A percentile compares a stretch with the other conserved stretches of the same genome.
These are phyloP conservation scores for Lepidurus arcticus DNA, from an alignment of 1,140 invertebrate genomes.

Conservation along the genomic window DNA sequence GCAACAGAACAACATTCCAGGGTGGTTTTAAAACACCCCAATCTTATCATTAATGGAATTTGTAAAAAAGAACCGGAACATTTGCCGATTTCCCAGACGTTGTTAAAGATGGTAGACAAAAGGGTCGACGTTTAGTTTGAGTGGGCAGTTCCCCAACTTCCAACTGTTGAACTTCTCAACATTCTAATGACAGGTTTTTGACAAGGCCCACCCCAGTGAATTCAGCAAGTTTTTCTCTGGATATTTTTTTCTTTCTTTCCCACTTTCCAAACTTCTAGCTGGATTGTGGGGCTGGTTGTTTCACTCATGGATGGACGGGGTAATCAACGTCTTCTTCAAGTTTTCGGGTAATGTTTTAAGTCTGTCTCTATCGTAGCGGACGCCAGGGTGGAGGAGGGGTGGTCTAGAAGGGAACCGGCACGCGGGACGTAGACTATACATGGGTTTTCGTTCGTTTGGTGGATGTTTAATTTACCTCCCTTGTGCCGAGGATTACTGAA, in stretches of 20 bases:
- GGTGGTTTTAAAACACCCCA: background rate
- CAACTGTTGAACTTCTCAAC: conserved; percentile 10
- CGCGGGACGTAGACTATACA: background rate
- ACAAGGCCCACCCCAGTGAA: background rate
- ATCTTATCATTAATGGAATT: background rate
- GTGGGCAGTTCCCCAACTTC: background rate
- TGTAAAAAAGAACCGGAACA: background rate
- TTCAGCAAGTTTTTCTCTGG: background rate
- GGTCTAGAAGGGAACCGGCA: background rate
- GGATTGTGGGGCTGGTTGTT: background rate
- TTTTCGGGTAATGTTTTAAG: background rate
- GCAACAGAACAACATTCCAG: background rate
- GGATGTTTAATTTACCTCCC: conserved; percentile 13
- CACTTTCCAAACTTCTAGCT: background rate
- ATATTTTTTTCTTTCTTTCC: background rate
- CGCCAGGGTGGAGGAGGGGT: background rate
- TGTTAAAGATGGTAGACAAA: background rate
- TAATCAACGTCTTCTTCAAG: conserved; percentile 22
- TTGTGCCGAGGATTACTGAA: background rate
- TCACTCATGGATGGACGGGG: background rate
- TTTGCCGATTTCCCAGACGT: background rate
- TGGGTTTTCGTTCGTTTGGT: conserved; percentile 11
- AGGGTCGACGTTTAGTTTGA: background rate
- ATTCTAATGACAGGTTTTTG: conserved; percentile 4
- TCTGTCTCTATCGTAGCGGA: background rate